phyloP scores from a whole-genome alignment of 1,140 invertebrate genomes.

The Lordiphosa collinella region DNA sequence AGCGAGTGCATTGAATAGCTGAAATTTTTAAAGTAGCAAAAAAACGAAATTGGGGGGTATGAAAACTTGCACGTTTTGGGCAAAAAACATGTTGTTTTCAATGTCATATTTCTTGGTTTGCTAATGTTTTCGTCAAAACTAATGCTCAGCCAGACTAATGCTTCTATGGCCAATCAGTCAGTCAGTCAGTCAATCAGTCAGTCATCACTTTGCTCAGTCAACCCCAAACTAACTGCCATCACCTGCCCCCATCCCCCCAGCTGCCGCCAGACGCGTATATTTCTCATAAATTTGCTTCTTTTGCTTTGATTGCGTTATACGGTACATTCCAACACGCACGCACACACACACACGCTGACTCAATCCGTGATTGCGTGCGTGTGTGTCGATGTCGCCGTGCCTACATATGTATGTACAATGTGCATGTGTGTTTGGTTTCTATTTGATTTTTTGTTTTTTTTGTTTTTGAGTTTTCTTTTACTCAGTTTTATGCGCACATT shows the following conservation, averaged over 20 bases:
- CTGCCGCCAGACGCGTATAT: conserved; percentile 21
- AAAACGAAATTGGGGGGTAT: conserved; percentile 8
- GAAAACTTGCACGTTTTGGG: neutral
- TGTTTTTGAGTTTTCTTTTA: conserved; percentile 18
- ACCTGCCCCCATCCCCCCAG: conserved; percentile 19
- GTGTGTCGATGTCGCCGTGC: conserved; percentile 24
- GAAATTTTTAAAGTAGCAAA: conserved; percentile 42
- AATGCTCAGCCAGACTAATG: conserved; percentile 15
- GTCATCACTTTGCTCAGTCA: conserved; percentile 49
- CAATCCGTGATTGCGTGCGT: conserved; percentile 7
- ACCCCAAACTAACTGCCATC: conserved; percentile 40
- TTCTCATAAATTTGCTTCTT: conserved; percentile 23
- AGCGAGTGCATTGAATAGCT: conserved; percentile 38
- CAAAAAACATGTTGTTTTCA: conserved; percentile 30
- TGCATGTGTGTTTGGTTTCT: conserved; percentile 24
- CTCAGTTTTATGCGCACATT: conserved; percentile 58
- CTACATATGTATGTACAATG: conserved; percentile 16
- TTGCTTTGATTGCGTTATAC: conserved; percentile 39
- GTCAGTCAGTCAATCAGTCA: neutral
- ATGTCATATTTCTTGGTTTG: conserved; percentile 30
- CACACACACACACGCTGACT: conserved; percentile 4
- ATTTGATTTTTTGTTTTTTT: conserved; percentile 33
- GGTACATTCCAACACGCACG: conserved; percentile 17
- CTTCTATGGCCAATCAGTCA: conserved; percentile 6
- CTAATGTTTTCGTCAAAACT: conserved; percentile 26